Conservation (phyloP, 2,888 invertebrate species). For the Onthophagus sagittarius region DNA sequence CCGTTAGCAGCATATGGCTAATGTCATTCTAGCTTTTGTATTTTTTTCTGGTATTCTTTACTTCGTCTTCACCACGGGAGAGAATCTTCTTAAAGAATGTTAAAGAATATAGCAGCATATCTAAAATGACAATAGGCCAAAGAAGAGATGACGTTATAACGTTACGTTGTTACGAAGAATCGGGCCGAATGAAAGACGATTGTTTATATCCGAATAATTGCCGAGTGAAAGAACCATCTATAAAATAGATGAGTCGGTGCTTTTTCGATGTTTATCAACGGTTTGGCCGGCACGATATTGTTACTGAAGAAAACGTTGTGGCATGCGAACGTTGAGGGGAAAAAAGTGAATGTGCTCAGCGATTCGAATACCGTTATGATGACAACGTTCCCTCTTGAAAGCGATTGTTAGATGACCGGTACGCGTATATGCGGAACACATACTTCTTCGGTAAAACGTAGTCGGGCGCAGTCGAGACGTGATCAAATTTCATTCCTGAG, state of each 20-base stretch:
- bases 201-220: background rate
- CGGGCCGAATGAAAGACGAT: background rate
- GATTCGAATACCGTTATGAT: slow-evolving; percentile 8
- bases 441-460: background rate
- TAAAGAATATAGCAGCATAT: background rate
- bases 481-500: background rate
- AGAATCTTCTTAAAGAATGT: background rate
- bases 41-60: background rate
- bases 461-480: background rate
- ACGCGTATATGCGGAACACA: background rate
- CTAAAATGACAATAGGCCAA: background rate
- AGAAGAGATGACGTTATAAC: background rate
- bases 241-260: background rate
- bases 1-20: background rate
- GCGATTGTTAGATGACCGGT: background rate
- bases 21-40: background rate
- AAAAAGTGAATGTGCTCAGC: slow-evolving; percentile 11
- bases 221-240: background rate
- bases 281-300: background rate
- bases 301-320: background rate
- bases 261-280: background rate
- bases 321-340: background rate
- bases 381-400: background rate
- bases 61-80: background rate
- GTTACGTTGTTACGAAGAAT: background rate